These are phyloP conservation scores for Alca torda DNA, from an alignment of 2,797 vertebrate genomes.

Conservation along the genomic window DNA sequence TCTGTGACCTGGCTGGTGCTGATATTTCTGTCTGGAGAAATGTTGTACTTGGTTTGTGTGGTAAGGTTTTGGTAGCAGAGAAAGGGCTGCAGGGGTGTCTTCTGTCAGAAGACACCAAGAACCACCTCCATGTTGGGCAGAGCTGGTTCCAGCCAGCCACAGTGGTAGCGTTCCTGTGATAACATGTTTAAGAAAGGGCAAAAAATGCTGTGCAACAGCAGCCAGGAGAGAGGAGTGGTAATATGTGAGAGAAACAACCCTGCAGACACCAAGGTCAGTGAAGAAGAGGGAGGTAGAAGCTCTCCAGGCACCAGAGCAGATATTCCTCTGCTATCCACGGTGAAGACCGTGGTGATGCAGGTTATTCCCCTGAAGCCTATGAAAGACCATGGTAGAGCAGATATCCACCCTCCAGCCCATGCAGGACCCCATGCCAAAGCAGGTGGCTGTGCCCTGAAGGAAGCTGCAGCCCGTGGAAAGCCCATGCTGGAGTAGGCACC, in stretches of 20 bases:
- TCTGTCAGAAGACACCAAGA: background rate
- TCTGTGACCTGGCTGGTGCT: background rate
- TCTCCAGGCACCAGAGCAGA: background rate
- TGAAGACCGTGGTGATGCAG: background rate
- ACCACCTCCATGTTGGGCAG: background rate
- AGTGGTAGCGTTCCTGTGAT: background rate
- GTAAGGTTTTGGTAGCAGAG: background rate
- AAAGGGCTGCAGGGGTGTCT: background rate
- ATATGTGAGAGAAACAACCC: background rate
- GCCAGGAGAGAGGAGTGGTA: background rate
- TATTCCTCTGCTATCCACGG: background rate
- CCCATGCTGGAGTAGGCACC: background rate
- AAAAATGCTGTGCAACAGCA: background rate
- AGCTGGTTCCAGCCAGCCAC: background rate
- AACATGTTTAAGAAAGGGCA: background rate
- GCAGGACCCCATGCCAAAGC: background rate
- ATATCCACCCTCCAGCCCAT: background rate
- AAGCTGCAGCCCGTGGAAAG: background rate
- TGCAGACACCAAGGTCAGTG: background rate
- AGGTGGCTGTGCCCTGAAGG: background rate
- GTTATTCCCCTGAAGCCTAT: background rate
- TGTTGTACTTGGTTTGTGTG: background rate
- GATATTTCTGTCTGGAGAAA: background rate
- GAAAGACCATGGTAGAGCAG: background rate
- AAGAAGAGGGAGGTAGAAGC: background rate